Evolutionary conservation across 2,888 invertebrate genomes (phyloP).

Genomic region (Lissonota sp.): DNA sequence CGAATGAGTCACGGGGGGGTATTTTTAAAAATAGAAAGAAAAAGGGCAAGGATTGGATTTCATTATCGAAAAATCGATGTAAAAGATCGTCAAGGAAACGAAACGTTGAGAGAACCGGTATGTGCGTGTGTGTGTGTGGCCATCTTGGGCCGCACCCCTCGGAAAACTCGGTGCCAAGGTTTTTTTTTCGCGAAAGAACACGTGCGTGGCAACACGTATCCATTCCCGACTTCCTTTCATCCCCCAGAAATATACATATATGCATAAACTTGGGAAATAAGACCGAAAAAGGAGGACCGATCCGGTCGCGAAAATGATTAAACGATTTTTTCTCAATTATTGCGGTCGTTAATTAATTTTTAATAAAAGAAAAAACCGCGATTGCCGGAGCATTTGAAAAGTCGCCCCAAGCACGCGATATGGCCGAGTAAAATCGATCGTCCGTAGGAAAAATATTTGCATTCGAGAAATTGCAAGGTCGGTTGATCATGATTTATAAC

Average conservation of each 20-base stretch:
- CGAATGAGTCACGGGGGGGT: not conserved
- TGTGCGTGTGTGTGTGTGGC: conserved; percentile 73
- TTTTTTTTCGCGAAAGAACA: conserved; percentile 54
- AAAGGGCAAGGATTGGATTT: conserved; percentile 84
- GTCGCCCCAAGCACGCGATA: conserved; percentile 46
- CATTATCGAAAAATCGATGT: conserved; percentile 73
- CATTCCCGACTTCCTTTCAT: not conserved
- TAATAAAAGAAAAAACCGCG: conserved; percentile 28
- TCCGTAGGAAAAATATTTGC: conserved; percentile 33
- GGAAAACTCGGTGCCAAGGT: conserved; percentile 61
- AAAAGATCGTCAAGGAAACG: conserved; percentile 63
- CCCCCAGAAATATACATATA: not conserved
- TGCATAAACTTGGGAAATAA: not conserved
- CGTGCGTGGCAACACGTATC: conserved; percentile 61
- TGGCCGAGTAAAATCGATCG: conserved; percentile 48
- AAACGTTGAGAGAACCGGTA: conserved; percentile 27
- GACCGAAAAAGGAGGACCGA: not conserved
- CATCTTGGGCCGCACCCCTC: conserved; percentile 82
- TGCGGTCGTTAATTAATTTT: conserved; percentile 15
- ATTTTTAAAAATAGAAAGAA: conserved; percentile 6
- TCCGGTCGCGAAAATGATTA: not conserved
- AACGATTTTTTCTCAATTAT: not conserved
- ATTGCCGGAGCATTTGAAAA: conserved; percentile 37
- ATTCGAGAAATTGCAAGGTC: conserved; percentile 50
- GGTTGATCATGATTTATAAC: conserved; percentile 26